Base-by-base conservation (phyloP, 1,140 invertebrate species). In the Dinothrombium tinctorium region DNA sequence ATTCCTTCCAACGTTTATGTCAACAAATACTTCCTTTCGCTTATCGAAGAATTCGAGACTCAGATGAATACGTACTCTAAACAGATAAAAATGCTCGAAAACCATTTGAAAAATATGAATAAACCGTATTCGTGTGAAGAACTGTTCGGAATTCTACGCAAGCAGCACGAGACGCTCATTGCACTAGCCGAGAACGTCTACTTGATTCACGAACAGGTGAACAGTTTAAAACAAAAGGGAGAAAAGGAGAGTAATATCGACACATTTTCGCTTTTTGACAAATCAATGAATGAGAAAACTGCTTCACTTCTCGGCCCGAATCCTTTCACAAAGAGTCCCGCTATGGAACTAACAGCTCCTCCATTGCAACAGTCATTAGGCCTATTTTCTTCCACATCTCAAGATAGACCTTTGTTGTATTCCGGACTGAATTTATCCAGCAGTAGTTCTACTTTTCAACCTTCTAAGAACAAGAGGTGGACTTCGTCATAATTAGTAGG, bases 161-260 rank as follows among this genome's bases (percentile, higher is more conserved):
- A 33, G 23, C 42, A 46, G 22, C 44, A 46, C 38, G 44, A 46
- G 24, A 44, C 20, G 7, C 29, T 46, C 12, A 33, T 46, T 11
- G 25, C 42, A 35, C 35, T 47, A 15, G 37, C 37, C 15, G 17
- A 36, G 4, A 35, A 45, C 20, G 37, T 47, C n/a, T 45, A 45
- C 25, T 12, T 25, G 8, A 28, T 45, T 20, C 42, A 45, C 22
- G 42, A 47, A 28, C 7, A 28, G 26, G n/a, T 28, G 7, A 28
- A 28, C n/a, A 28, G n/a, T 28, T 28, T 28, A 28, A 28, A 28
- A 28, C 7, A 28, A 28, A 7, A 28, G n/a, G 7, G n/a, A 28
- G n/a, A 28, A 8, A n/a, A 28, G 7, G n/a, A 28, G 26, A 28
- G n/a, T 28, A n/a, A 28, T 8, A 28, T 7, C 7, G 26, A 28